Evolutionary conservation across 2,888 invertebrate species (phyloP).

Genomic region (Galerucella pusilla): DNA sequence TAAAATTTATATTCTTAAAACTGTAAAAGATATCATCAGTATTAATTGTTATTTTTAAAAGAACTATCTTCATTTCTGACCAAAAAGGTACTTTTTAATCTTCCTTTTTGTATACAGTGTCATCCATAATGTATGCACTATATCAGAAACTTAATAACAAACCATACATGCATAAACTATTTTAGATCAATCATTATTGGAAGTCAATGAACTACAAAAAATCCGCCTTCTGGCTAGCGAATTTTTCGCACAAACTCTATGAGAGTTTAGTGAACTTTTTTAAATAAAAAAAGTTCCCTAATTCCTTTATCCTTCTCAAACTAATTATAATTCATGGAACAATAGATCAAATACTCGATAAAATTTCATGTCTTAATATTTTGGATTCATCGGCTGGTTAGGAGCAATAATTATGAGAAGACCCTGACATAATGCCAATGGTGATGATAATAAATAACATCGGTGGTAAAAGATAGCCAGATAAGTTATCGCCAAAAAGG

Average conservation of each 20-base stretch:
- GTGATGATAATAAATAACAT: slow-evolving; percentile 37
- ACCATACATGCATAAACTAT: not conserved
- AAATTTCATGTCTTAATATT: slow-evolving; percentile 37
- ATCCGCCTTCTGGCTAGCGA: not conserved
- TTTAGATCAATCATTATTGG: not conserved
- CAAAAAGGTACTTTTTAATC: too few relatives aligned
- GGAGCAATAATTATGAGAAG: slow-evolving; percentile 34
- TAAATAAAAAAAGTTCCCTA: slow-evolving; percentile 3
- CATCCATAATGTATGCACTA: too few relatives aligned
- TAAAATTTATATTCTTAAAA: too few relatives aligned
- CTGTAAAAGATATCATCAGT: not conserved
- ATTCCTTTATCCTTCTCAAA: slow-evolving; percentile 20
- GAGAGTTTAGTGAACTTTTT: slow-evolving; percentile 30
- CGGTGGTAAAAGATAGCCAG: slow-evolving; percentile 26
- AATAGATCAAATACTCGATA: slow-evolving; percentile 37
- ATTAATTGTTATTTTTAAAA: too few relatives aligned
- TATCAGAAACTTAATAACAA: too few relatives aligned
- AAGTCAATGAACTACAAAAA: slow-evolving; percentile 6
- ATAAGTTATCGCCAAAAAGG: slow-evolving; percentile 27
- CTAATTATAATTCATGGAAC: slow-evolving; percentile 34
- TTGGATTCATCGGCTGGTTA: slow-evolving; percentile 26
- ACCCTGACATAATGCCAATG: slow-evolving; percentile 36
- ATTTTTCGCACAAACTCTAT: not conserved
- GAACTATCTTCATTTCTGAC: not conserved
- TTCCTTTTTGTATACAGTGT: too few relatives aligned